Evolutionary conservation across 2,113 vertebrate genomes (phyloP).

Genomic region (Lophura nycthemera): DNA sequence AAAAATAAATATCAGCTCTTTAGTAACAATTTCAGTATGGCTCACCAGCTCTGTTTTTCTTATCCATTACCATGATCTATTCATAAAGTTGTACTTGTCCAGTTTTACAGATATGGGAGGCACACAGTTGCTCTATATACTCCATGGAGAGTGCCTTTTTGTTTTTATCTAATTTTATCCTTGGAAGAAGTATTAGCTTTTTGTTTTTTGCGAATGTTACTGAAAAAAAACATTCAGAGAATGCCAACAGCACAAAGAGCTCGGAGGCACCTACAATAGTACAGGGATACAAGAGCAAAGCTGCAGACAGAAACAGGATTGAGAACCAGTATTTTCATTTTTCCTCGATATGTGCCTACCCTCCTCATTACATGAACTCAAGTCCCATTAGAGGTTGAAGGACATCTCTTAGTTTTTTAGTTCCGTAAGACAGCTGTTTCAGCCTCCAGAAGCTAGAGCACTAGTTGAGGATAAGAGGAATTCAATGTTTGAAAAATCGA

Average conservation of each 20-base stretch:
- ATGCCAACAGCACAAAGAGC: neutral
- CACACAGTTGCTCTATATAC: neutral
- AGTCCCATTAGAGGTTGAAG: neutral
- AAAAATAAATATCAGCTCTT: neutral
- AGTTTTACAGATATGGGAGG: neutral
- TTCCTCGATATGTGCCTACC: neutral
- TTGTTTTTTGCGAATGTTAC: neutral
- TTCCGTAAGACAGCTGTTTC: neutral
- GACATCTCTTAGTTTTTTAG: neutral
- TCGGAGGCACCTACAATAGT: neutral
- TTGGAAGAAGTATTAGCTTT: neutral
- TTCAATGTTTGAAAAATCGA: neutral
- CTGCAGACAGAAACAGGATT: neutral
- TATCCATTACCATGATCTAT: conserved; percentile 21
- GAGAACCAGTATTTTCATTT: neutral
- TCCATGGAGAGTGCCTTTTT: neutral
- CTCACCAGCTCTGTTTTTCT: neutral
- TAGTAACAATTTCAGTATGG: neutral
- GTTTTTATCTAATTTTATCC: neutral
- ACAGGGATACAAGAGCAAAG: neutral
- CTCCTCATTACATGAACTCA: neutral
- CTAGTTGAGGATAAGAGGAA: neutral
- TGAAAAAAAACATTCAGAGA: neutral
- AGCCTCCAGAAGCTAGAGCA: neutral
- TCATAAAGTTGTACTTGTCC: neutral